A percentile compares a stretch with the other conserved stretches of the same genome.
Conservation (phyloP, 2,797 vertebrate species). For the Poeciliopsis infans region DNA sequence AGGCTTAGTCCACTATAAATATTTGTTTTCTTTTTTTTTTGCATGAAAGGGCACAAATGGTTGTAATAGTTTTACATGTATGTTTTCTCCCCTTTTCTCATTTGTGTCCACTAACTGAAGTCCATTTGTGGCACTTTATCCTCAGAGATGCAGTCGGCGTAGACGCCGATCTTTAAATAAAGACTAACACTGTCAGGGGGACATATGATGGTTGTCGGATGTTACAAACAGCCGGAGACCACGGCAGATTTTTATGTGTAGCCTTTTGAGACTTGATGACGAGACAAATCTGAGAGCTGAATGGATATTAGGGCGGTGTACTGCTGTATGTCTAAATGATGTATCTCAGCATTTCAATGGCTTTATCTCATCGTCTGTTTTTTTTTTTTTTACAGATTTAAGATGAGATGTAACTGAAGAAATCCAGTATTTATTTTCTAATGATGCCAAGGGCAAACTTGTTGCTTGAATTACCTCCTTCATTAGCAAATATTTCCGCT, state of each 20-base stretch:
- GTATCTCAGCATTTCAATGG: constrained; percentile 64
- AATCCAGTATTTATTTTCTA: constrained; percentile 76
- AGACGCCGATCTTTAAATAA: constrained; percentile 42
- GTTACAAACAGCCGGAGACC: constrained; percentile 67
- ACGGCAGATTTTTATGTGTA: constrained; percentile 41
- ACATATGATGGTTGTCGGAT: constrained; percentile 72
- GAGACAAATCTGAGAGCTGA: constrained; percentile 67
- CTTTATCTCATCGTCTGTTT: constrained; percentile 61
- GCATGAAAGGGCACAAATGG: constrained; percentile 71
- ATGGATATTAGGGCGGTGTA: constrained; percentile 36
- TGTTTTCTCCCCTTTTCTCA: constrained; percentile 27
- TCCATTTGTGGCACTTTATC: constrained; percentile 76
- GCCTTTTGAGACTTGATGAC: constrained; percentile 38
- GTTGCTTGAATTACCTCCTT: constrained; percentile 71
- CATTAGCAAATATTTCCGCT: constrained; percentile 56
- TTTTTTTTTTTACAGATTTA: constrained; percentile 38
- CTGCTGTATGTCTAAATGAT: constrained; percentile 69
- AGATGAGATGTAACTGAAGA: constrained; percentile 44
- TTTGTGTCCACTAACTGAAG: constrained; percentile 51
- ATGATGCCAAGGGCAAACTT: constrained; percentile 63
- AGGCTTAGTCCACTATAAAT: constrained; percentile 63
- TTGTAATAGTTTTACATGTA: constrained; percentile 19
- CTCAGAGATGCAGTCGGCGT: constrained; percentile 55
- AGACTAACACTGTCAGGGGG: constrained; percentile 48
- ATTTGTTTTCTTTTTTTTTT: constrained; percentile 23